These are phyloP conservation scores for Drosophila pachea DNA, from an alignment of 1,140 invertebrate genomes.

Conservation along the genomic window DNA sequence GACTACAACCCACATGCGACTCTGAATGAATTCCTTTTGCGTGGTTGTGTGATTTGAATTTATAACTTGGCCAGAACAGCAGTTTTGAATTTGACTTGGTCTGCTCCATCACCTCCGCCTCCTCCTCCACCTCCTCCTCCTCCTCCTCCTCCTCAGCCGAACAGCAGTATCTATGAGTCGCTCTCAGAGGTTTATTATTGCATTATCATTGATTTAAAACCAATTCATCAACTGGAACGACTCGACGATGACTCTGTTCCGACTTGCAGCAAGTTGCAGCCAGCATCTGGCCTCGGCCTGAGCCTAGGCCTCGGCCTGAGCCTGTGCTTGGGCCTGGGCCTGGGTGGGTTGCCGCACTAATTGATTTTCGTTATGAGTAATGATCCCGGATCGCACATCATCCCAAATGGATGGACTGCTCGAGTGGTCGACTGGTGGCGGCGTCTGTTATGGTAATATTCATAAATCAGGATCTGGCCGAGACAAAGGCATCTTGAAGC, in stretches of 20 bases:
- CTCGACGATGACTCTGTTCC: constrained; percentile 70
- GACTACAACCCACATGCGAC: constrained; percentile 58
- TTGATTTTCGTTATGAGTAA: constrained; percentile 75
- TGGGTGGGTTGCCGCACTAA: constrained; percentile 68
- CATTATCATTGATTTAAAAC: constrained; percentile 77
- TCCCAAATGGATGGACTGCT: constrained; percentile 65
- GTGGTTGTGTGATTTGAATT: constrained; percentile 76
- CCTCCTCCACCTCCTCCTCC: neutral
- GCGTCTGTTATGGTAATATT: constrained; percentile 63
- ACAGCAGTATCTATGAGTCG: constrained; percentile 29
- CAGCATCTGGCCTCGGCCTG: constrained; percentile 1
- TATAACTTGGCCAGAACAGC: constrained; percentile 66
- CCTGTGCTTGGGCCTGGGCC: neutral
- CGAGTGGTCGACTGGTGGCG: constrained; percentile 46
- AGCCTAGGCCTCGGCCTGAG: neutral
- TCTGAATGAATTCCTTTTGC: constrained; percentile 71
- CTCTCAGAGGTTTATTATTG: constrained; percentile 37
- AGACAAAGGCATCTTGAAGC: constrained; percentile 48
- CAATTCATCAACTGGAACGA: constrained; percentile 72
- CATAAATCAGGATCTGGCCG: constrained; percentile 67
- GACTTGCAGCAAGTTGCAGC: constrained; percentile 25
- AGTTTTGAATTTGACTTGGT: constrained; percentile 33
- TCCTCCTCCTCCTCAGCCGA: neutral
- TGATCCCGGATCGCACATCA: constrained; percentile 69
- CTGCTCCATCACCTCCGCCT: neutral